Conservation (phyloP, 2,888 invertebrate species). For the Plebejus anna region DNA sequence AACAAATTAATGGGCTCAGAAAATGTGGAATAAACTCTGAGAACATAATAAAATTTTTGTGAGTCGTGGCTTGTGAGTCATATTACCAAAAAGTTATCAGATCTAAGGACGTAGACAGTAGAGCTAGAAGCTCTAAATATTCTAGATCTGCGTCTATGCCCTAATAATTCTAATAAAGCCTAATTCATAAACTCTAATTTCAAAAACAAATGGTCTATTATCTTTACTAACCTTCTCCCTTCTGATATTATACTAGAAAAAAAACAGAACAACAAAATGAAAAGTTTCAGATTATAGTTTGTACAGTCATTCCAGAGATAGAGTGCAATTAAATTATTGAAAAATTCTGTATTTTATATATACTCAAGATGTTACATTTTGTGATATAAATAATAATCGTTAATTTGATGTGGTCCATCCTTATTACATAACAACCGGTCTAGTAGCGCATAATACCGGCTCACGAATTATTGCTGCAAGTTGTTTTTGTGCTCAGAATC, state of each 20-base stretch:
- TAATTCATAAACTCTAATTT: no score
- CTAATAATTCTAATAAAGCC: no score
- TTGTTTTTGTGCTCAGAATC: conserved; percentile 33
- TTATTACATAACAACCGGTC: conserved; percentile 16
- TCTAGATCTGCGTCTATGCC: no score
- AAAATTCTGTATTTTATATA: not conserved
- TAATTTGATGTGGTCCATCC: not conserved
- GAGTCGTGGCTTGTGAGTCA: no score
- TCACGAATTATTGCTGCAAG: not conserved
- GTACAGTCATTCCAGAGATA: no score
- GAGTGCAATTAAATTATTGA: not conserved
- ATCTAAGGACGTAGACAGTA: no score
- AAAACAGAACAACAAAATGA: not conserved
- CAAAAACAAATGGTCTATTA: no score
- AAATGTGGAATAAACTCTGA: not conserved
- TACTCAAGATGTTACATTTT: not conserved
- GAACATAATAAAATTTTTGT: not conserved
- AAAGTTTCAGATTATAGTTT: not conserved
- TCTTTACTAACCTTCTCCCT: no score
- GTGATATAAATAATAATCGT: not conserved
- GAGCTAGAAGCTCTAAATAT: no score
- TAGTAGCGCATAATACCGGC: not conserved
- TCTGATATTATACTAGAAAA: no score
- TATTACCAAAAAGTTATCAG: no score
- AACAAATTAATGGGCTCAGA: not conserved